Base-by-base conservation (phyloP, 1,140 invertebrate genomes). In the Zaprionus ornatus region DNA sequence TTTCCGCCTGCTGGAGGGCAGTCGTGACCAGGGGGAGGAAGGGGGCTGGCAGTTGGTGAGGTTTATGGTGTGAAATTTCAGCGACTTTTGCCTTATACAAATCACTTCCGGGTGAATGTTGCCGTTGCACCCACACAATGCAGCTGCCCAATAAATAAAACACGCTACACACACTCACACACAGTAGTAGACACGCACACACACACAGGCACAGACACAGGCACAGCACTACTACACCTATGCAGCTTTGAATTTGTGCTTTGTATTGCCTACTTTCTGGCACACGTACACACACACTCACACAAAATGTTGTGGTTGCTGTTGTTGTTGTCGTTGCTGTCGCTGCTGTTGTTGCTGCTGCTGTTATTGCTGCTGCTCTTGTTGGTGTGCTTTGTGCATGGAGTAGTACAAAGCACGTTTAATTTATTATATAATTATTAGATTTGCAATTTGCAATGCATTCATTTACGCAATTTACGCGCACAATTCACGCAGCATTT, bases 351-450 rank as follows among this genome's bases (percentile, higher is more conserved):
- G 29, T 9, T 54, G 12, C 32, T 60, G 25, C 27, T 50, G 19
- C 13, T 50, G 48, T 15, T 52, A 21, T 25, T 23, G 50, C 9
- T 23, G 50, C 25, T 23, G 50, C 5, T 19, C n/a, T 48, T 7
- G 45, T 56, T 80, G 69, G 55, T 67, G 57, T 17, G n/a, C 40
- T 40, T 15, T 7, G 13, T 45, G n/a, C 40, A 45, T 17, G 21
- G 21, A 12, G 25, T 5, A 21, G 25, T 29, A 9, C 7, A 57
- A 57, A 62, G 52, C 61, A 60, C 56, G 67, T 64, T 57, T 61
- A 73, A 76, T 68, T 83, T 74, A 88, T 87, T 86, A 87, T 86
- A 87, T 83, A 88, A 87, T 88, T 71, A 88, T 87, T 71, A 72
- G 37, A 74, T 76, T 72, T 77, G 72, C 77, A 82, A 73, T 83